Evolutionary conservation across 1,140 invertebrate species (phyloP).

Genomic region (Zaprionus ornatus): DNA sequence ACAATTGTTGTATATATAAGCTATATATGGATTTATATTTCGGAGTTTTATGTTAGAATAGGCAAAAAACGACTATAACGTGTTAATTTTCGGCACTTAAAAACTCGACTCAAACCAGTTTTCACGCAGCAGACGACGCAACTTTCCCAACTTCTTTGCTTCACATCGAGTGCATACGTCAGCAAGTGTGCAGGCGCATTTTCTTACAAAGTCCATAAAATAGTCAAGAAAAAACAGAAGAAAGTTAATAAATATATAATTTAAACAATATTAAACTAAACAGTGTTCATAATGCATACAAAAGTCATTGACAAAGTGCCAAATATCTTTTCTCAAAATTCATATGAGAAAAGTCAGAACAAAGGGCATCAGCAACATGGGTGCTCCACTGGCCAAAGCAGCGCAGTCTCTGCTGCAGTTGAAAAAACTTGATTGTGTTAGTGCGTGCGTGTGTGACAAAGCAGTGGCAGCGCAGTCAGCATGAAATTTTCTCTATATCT

Average conservation of each 20-base stretch:
- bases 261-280: not conserved
- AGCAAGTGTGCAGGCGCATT: slow-evolving; percentile 41
- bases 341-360: slow-evolving; percentile 31
- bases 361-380: slow-evolving; percentile 45
- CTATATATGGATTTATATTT: not conserved
- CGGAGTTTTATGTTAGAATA: not conserved
- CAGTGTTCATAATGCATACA: not conserved
- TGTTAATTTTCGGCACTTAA: not conserved
- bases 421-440: slow-evolving; percentile 56
- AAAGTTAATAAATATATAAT: not conserved
- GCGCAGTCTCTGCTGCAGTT: slow-evolving; percentile 39
- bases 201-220: not conserved
- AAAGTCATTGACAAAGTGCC: slow-evolving; percentile 20
- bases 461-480: slow-evolving; percentile 55
- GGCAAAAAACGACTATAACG: not conserved
- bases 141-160: slow-evolving; percentile 20
- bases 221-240: not conserved
- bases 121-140: slow-evolving; percentile 18
- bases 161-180: slow-evolving; percentile 37
- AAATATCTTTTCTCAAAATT: slow-evolving; percentile 17
- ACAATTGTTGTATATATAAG: not conserved
- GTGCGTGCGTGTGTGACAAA: slow-evolving; percentile 25
- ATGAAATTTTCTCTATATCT: slow-evolving; percentile 70
- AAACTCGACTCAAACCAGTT: slow-evolving; percentile 40
- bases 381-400: slow-evolving; percentile 64